phyloP scores from a whole-genome alignment of 2,888 invertebrate species.

The Anthrax anthrax region DNA sequence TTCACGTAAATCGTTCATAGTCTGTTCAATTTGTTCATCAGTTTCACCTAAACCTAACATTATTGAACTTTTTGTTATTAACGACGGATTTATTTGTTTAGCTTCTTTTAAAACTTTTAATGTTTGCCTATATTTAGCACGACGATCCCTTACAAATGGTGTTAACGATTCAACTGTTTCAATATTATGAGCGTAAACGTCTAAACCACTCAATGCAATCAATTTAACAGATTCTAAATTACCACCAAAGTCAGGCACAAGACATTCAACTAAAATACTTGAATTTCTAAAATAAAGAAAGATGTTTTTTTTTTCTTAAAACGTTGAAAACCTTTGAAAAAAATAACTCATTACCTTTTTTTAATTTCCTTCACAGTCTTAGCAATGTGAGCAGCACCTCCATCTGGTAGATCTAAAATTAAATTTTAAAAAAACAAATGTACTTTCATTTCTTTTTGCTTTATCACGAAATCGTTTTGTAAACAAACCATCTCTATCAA shows the following conservation, averaged over 20 bases:
- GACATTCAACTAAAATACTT: slow-evolving; percentile 83
- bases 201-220: slow-evolving; percentile 70
- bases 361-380: slow-evolving; percentile 82
- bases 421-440: slow-evolving; percentile 1
- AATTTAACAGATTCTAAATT: slow-evolving; percentile 54
- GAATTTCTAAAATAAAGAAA: slow-evolving; percentile 42
- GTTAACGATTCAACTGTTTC: slow-evolving; percentile 91
- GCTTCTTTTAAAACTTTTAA: slow-evolving; percentile 66
- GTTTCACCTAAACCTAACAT: slow-evolving; percentile 94
- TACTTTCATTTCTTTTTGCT: not conserved
- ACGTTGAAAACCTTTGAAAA: not conserved
- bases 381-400: slow-evolving; percentile 87
- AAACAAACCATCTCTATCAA: slow-evolving; percentile 81
- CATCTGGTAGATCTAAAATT: slow-evolving; percentile 68
- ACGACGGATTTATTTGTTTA: slow-evolving; percentile 60
- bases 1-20: slow-evolving; percentile 68
- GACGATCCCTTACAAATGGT: slow-evolving; percentile 80
- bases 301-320: not conserved
- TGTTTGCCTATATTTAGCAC: slow-evolving; percentile 87
- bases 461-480: not conserved
- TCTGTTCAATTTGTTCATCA: slow-evolving; percentile 72
- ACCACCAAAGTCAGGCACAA: slow-evolving; percentile 93
- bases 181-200: slow-evolving; percentile 97
- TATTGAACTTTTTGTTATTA: slow-evolving; percentile 94
- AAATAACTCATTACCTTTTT: slow-evolving; percentile 40